These are phyloP conservation scores for Ciconia boyciana DNA, from an alignment of 2,113 vertebrate species.

Conservation along the genomic window DNA sequence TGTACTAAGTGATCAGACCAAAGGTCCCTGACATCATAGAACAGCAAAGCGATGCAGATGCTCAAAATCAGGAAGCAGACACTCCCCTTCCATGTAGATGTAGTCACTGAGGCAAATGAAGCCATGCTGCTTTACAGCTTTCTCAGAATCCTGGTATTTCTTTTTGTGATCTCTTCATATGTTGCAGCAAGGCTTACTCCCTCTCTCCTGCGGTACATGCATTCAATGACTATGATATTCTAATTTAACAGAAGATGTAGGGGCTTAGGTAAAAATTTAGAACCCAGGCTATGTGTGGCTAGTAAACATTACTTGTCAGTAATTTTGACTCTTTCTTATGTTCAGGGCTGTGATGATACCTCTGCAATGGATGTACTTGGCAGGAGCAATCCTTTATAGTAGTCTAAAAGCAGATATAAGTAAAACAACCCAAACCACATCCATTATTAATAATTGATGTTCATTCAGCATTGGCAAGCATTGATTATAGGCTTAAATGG, in stretches of 20 bases:
- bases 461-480: slow-evolving; percentile 65
- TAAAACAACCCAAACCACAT: slow-evolving; percentile 66
- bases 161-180: neutral
- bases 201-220: neutral
- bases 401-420: slow-evolving; percentile 66
- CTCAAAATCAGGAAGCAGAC: neutral
- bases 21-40: neutral
- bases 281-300: neutral
- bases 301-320: neutral
- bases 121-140: neutral
- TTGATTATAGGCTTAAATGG: slow-evolving; percentile 72
- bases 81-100: neutral
- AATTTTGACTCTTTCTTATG: neutral
- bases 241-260: neutral
- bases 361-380: slow-evolving; percentile 44
- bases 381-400: slow-evolving; percentile 45
- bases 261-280: neutral
- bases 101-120: neutral
- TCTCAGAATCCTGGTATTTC: neutral
- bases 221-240: neutral
- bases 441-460: slow-evolving; percentile 71
- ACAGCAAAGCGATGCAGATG: neutral
- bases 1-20: neutral
- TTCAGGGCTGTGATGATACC: neutral
- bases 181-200: neutral